A percentile compares a stretch with the other conserved stretches of the same genome.
These are phyloP conservation scores for Ochropacha duplaris DNA, from an alignment of 2,888 invertebrate genomes.

Conservation along the genomic window DNA sequence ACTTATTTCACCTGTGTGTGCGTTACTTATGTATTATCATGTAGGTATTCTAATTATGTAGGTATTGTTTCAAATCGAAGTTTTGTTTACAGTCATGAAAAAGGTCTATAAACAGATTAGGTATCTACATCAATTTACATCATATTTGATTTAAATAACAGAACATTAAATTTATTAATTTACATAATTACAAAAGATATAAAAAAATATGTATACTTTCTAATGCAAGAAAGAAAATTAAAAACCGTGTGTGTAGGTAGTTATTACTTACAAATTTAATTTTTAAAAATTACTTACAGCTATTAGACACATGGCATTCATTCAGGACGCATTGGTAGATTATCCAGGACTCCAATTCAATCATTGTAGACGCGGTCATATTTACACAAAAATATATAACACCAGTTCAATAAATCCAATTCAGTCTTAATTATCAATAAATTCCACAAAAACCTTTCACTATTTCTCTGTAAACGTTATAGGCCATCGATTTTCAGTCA, in stretches of 20 bases:
- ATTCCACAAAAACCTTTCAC: slow-evolving; percentile 43
- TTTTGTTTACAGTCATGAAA: no score
- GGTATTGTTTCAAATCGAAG: no score
- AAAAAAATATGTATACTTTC: no score
- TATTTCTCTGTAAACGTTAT: slow-evolving; percentile 28
- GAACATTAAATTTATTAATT: no score
- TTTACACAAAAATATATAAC: slow-evolving; percentile 46
- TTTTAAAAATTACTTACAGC: slow-evolving; percentile 80
- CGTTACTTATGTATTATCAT: no score
- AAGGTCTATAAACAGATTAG: no score
- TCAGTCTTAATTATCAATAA: slow-evolving; percentile 27
- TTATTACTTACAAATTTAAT: background rate
- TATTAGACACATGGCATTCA: slow-evolving; percentile 85
- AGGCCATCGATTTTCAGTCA: slow-evolving; percentile 50
- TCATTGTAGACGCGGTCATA: slow-evolving; percentile 83
- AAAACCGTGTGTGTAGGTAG: background rate
- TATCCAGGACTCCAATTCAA: slow-evolving; percentile 87
- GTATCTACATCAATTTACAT: no score
- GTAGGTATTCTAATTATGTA: no score
- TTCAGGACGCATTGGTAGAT: slow-evolving; percentile 87
- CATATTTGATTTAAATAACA: no score
- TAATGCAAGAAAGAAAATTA: background rate
- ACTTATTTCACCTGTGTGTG: no score
- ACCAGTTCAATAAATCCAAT: slow-evolving; percentile 43
- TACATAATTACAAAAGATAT: no score